Evolutionary conservation across 2,113 vertebrate species (phyloP), one percentile per base, ranked within the genome.

Genomic region (Mugil cephalus): DNA sequence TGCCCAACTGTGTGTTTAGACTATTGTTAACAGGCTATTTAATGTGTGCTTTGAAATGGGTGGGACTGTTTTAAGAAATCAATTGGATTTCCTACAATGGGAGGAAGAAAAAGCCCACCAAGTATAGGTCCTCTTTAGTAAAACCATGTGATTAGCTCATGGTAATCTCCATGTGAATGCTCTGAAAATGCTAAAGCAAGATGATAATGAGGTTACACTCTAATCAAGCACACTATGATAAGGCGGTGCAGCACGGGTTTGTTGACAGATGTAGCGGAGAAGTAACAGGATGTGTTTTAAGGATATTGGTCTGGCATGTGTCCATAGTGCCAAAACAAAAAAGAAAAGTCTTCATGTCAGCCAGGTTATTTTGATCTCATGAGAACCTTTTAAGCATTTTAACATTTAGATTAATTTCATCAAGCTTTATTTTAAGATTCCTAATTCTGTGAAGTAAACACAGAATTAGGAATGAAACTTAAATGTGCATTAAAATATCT

Each of bases 201-300:
- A 47, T 43, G 9, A 61, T 15, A 34, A 63, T 35, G 8, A 40
- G 11, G 36, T 42, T 38, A 24, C 6, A 7, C 40, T 69, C 18
- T 43, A 17, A 58, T 69, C 71, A 69, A 14, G 19, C 1, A 2
- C 12, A 10, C n/a, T 4, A 0, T 65, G 24, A 67, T 70, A 55
- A 74, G 59, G 30, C 0, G 9, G 18, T 13, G n/a, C 50, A 52
- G 39, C 1, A 15, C 1, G 10, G 38, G 50, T 46, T 18, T 68
- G 67, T 68, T 88, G 64, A 77, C 48, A 62, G 40, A 69, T 80
- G 81, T 66, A 47, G 39, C 55, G 13, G 34, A 5, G 45, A 65
- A 67, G 50, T 61, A 90, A 83, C 92, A 93, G 91, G 91, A 93
- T 94, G 89, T 81, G 15, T 45, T 5, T 84, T 53, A 74, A 91